Conservation (phyloP, 2,888 invertebrate genomes). For the Podabrus alpinus region DNA sequence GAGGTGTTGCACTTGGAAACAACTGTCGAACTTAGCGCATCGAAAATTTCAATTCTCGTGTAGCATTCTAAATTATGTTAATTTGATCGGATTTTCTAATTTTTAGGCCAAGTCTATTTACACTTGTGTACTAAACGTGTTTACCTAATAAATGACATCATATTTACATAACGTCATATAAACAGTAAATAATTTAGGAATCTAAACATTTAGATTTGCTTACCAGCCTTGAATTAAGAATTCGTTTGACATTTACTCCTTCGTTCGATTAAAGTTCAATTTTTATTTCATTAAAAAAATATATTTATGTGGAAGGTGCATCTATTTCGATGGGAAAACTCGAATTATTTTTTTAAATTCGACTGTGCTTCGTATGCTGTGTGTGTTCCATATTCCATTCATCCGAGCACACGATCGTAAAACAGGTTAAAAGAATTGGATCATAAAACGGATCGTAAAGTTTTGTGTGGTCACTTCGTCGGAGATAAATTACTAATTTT, state of each 20-base stretch:
- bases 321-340: neutral
- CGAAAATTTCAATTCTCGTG: too few relatives aligned
- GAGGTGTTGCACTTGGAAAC: too few relatives aligned
- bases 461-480: conserved; percentile 12
- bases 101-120: conserved; percentile 28
- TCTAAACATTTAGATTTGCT: neutral
- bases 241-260: neutral
- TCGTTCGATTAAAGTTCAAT: neutral
- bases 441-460: conserved; percentile 24
- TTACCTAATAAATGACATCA: conserved; percentile 28
- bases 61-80: too few relatives aligned
- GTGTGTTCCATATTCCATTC: neutral
- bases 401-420: neutral
- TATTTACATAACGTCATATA: conserved; percentile 20
- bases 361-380: neutral
- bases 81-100: conserved; percentile 12
- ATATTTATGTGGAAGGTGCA: neutral
- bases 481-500: conserved; percentile 5
- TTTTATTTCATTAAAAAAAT: neutral
- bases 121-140: conserved; percentile 14
- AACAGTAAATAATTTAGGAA: neutral
- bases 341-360: neutral
- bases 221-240: neutral
- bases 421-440: conserved; percentile 16
- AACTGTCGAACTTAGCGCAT: too few relatives aligned